Evolutionary conservation across 2,888 invertebrate genomes (phyloP).

Genomic region (Hydropsyche betteni): DNA sequence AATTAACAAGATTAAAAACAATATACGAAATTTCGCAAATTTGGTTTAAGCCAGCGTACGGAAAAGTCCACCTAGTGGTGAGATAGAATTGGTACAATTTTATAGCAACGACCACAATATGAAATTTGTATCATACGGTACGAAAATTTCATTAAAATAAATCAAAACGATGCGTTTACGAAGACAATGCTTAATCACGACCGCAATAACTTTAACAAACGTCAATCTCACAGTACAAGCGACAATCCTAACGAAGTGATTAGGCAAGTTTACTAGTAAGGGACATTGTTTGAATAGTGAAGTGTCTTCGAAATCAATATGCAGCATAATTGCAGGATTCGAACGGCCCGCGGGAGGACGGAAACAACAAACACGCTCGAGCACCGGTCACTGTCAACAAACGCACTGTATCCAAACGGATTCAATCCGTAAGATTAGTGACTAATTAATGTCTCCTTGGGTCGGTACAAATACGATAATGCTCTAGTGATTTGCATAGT

Average conservation of each 20-base stretch:
- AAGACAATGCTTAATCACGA: too few relatives aligned
- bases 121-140: too few relatives aligned
- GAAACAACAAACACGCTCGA: background rate
- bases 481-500: conserved; percentile 46
- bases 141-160: too few relatives aligned
- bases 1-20: background rate
- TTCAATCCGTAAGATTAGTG: conserved; percentile 44
- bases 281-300: background rate
- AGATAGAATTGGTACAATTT: too few relatives aligned
- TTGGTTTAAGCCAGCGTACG: too few relatives aligned
- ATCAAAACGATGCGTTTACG: too few relatives aligned
- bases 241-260: too few relatives aligned
- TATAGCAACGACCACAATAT: too few relatives aligned
- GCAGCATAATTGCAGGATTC: conserved; percentile 6
- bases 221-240: too few relatives aligned
- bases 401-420: conserved; percentile 33
- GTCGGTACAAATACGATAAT: conserved; percentile 43
- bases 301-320: conserved; percentile 22
- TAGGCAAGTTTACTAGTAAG: background rate
- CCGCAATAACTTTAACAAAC: too few relatives aligned
- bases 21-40: too few relatives aligned
- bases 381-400: conserved; percentile 24
- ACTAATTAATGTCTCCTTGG: conserved; percentile 42
- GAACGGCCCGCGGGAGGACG: background rate
- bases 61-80: too few relatives aligned